phyloP scores from a whole-genome alignment of 2,888 invertebrate species.

The Nemapogon koenigi region DNA sequence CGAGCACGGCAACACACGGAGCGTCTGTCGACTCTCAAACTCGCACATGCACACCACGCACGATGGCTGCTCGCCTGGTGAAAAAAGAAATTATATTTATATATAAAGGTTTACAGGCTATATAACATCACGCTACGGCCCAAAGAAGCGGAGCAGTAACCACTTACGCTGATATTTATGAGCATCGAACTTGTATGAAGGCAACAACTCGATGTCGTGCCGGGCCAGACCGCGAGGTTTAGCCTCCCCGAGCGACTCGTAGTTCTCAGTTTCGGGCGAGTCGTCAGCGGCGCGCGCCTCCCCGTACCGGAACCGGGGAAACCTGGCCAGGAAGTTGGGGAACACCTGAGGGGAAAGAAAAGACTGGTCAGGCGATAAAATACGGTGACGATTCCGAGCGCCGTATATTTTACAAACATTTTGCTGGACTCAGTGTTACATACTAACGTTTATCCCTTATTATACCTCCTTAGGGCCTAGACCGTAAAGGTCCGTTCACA shows the following conservation, averaged over 20 bases:
- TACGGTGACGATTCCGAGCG: no score
- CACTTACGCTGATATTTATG: no score
- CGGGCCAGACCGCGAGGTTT: slow-evolving; percentile 89
- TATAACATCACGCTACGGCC: no score
- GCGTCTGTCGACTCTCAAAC: slow-evolving; percentile 88
- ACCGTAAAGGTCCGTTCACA: no score
- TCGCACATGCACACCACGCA: slow-evolving; percentile 98
- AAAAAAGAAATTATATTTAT: background rate
- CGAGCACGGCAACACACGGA: slow-evolving; percentile 91
- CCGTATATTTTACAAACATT: no score
- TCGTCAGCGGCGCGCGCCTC: slow-evolving; percentile 76
- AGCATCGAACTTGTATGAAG: slow-evolving; percentile 91
- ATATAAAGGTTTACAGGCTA: background rate
- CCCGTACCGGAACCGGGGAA: slow-evolving; percentile 86
- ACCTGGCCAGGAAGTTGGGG: slow-evolving; percentile 91
- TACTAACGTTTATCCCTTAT: no score
- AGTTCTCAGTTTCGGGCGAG: slow-evolving; percentile 84
- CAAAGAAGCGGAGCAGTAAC: no score
- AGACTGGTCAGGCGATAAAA: no score
- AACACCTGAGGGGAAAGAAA: no score
- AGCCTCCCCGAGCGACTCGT: slow-evolving; percentile 92
- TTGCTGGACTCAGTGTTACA: no score
- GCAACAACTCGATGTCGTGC: slow-evolving; percentile 89
- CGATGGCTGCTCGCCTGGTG: slow-evolving; percentile 80
- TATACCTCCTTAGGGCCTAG: no score